Evolutionary conservation across 2,888 invertebrate species (phyloP).

Genomic region (Cheilosia grossa): DNA sequence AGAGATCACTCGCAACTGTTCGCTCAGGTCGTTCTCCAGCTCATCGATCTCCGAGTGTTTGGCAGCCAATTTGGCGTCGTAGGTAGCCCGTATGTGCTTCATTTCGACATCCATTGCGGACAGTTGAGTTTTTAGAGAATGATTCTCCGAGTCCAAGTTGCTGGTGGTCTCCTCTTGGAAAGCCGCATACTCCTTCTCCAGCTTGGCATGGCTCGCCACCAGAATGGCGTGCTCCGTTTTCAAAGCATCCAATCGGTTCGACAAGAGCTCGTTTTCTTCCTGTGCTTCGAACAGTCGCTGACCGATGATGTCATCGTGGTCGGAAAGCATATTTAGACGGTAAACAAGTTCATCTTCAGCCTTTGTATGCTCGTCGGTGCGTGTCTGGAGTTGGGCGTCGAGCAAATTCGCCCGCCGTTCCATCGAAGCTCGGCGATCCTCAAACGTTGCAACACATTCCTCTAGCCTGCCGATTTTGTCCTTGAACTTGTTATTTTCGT

Average conservation of each 20-base stretch:
- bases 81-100: constrained; percentile 81
- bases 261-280: constrained; percentile 84
- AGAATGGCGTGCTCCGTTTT: constrained; percentile 83
- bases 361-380: constrained; percentile 86
- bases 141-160: constrained; percentile 82
- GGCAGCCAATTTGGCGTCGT: constrained; percentile 82
- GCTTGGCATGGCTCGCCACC: constrained; percentile 82
- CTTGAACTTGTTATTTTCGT: constrained; percentile 87
- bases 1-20: constrained; percentile 80
- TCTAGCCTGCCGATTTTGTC: constrained; percentile 87
- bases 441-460: constrained; percentile 86
- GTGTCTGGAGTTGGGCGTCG: constrained; percentile 85
- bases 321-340: constrained; percentile 86
- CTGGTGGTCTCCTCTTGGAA: constrained; percentile 78
- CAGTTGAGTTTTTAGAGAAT: constrained; percentile 80
- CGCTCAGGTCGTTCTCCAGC: constrained; percentile 84
- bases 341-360: constrained; percentile 87
- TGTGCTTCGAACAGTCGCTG: constrained; percentile 85
- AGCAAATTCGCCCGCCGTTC: constrained; percentile 87
- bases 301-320: constrained; percentile 86
- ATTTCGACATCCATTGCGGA: constrained; percentile 84
- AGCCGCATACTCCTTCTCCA: constrained; percentile 83
- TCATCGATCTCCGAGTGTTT: constrained; percentile 84
- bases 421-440: constrained; percentile 85
- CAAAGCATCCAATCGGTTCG: constrained; percentile 83